Conservation (phyloP, 1,140 invertebrate genomes). For the Macrobrachium nipponense region DNA sequence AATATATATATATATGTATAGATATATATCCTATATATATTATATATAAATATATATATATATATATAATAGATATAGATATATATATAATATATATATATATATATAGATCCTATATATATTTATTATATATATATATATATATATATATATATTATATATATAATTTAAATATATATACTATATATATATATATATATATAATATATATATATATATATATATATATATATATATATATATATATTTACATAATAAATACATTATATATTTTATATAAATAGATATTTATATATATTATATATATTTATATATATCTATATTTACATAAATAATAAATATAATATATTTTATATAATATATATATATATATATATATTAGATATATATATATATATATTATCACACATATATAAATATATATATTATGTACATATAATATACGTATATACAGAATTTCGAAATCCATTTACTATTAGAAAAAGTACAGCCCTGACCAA, state of each 20-base stretch:
- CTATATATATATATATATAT: slow-evolving; percentile 17
- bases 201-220: slow-evolving; percentile 4
- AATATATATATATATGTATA: slow-evolving; percentile 10
- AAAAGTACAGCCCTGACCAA: too few relatives aligned
- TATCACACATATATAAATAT: background rate
- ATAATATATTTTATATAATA: background rate
- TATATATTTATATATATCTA: background rate
- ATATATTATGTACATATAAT: background rate
- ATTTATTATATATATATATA: slow-evolving; percentile 4
- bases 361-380: background rate
- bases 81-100: background rate
- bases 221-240: slow-evolving; percentile 6
- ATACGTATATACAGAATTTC: background rate
- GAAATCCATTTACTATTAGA: background rate
- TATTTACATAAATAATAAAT: background rate
- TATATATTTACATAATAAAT: too few relatives aligned
- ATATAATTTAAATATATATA: background rate
- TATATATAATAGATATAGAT: slow-evolving; percentile 4
- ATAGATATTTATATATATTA: background rate
- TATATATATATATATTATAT: too few relatives aligned
- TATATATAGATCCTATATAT: background rate
- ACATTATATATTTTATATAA: too few relatives aligned
- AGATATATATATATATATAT: background rate
- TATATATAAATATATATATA: background rate
- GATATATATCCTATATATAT: background rate